Conservation (phyloP, 2,113 vertebrate species). For the Crotalus horridus region DNA sequence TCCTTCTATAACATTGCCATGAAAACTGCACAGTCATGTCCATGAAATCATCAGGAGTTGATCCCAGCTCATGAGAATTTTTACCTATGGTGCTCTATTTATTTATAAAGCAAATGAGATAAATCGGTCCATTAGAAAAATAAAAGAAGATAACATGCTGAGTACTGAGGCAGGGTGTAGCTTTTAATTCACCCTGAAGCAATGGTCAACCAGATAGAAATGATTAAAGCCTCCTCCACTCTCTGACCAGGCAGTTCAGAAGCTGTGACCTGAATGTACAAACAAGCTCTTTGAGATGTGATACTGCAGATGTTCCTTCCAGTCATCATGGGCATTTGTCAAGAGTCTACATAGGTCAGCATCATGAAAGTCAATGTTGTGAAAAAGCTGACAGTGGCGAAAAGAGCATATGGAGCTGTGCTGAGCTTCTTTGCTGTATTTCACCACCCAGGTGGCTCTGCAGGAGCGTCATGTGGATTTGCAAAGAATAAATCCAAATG, state of each 20-base stretch:
- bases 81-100: not conserved
- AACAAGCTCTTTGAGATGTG: not conserved
- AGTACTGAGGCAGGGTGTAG: not conserved
- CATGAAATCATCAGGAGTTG: not conserved
- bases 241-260: conserved; percentile 3
- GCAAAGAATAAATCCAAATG: not conserved
- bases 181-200: not conserved
- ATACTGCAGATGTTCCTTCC: conserved; percentile 23
- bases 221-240: conserved; percentile 18
- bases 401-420: not conserved
- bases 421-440: not conserved
- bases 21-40: not conserved
- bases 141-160: not conserved
- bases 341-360: conserved; percentile 25
- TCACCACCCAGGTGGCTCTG: not conserved
- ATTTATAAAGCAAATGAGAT: not conserved
- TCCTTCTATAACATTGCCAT: not conserved
- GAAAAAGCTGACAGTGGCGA: conserved; percentile 22
- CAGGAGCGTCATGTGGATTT: not conserved
- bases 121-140: not conserved
- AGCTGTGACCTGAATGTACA: conserved; percentile 16
- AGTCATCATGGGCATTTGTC: conserved; percentile 23
- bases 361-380: conserved; percentile 30
- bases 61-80: not conserved
- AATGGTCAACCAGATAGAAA: conserved; percentile 3